Evolutionary conservation across 2,797 vertebrate species (phyloP), one percentile per base, ranked within the genome.

Genomic region (Luscinia megarhynchos): DNA sequence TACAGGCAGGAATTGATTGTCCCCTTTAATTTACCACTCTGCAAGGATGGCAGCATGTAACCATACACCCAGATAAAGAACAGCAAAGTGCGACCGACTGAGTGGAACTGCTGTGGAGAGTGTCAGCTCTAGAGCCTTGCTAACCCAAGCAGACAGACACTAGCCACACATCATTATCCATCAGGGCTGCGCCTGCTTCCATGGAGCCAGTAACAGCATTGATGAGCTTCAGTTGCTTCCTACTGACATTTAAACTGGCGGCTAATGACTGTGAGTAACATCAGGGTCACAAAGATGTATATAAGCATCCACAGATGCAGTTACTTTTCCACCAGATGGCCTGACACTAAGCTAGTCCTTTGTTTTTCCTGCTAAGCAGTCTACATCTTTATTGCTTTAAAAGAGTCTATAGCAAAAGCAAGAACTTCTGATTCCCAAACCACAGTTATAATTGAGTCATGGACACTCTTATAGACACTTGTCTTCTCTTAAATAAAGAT

Each of bases 1-100:
- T 76, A 58, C 46, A 75, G 50, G 24, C 38, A 82, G 58, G 79
- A 89, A 93, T 18, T 40, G 29, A 84, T 38, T 72, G 73, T 67
- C 38, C 19, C 41, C 19, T 87, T 84, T 75, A 61, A 64, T 82
- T 57, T 38, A 54, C 38, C 45, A 5, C 41, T 78, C 26, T 1
- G 32, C 26, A 51, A 67, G 30, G 54, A 74, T 12, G 27, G 34
- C 11, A 21, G 19, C 43, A 54, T 3, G n/a, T 45, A 70, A 57
- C 58, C 32, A 36, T 2, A 41, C 9, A 57, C 62, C 21, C 34
- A 26, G 58, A 58, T 38, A 18, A 63, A 22, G 72, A 68, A 24
- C 1, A 58, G 40, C 46, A 30, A 38, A 77, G 38, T 24, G 48
- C n/a, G 40, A 85, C 20, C 58, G 76, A 69, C 38, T 32, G 13